Conservation (phyloP, 2,113 vertebrate species). For the Clarias gariepinus region DNA sequence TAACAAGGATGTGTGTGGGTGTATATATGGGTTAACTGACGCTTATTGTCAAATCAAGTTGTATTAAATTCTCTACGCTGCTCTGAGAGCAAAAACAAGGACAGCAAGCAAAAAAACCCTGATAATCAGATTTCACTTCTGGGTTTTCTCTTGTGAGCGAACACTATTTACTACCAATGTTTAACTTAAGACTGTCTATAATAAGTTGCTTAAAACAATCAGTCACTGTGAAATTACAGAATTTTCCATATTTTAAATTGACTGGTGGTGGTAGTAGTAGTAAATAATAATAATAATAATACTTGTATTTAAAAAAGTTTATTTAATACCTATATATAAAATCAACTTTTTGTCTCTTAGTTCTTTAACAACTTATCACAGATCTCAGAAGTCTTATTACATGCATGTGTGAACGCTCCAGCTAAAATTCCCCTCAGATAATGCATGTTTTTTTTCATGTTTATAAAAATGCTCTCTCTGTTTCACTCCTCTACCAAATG, state of each 20-base stretch:
- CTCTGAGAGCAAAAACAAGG: background rate
- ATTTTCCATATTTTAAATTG: background rate
- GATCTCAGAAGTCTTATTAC: too few species aligned
- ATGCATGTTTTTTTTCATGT: too few species aligned
- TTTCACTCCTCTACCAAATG: too few species aligned
- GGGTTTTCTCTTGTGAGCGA: background rate
- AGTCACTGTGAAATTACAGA: background rate
- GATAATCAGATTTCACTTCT: background rate
- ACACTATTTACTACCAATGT: background rate
- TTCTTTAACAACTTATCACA: too few species aligned
- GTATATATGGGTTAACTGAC: background rate
- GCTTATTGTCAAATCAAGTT: background rate
- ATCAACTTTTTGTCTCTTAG: too few species aligned
- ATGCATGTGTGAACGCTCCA: too few species aligned
- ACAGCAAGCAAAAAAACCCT: background rate
- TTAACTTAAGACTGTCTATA: background rate
- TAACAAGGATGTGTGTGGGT: background rate
- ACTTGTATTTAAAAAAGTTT: too few species aligned
- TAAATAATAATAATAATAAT: too few species aligned
- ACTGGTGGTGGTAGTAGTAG: too few species aligned
- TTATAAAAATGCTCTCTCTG: too few species aligned
- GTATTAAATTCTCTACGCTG: background rate
- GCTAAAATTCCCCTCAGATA: too few species aligned
- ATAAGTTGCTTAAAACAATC: background rate
- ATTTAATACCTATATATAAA: too few species aligned